Conservation (phyloP, 2,113 vertebrate species). For the Odontesthes bonariensis region DNA sequence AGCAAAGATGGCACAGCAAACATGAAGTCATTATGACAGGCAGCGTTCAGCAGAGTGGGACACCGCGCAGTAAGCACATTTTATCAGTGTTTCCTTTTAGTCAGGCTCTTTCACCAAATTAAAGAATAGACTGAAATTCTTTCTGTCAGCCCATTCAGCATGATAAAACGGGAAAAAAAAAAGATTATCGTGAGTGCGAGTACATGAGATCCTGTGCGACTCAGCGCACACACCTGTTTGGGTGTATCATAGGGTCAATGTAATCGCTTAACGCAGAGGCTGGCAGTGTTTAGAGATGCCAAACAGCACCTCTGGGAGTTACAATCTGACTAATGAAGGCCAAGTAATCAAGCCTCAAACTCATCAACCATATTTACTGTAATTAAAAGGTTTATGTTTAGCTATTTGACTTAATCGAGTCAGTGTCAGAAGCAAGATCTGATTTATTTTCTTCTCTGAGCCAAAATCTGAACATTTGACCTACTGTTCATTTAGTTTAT, state of each 20-base stretch:
- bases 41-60: slow-evolving; percentile 38
- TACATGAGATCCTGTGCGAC: slow-evolving; percentile 6
- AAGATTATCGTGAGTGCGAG: slow-evolving; percentile 12
- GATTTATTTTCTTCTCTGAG: slow-evolving; percentile 25
- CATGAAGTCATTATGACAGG: slow-evolving; percentile 64
- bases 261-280: slow-evolving; percentile 64
- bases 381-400: slow-evolving; percentile 78
- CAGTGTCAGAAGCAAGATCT: slow-evolving; percentile 46
- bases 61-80: slow-evolving; percentile 64
- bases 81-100: slow-evolving; percentile 71
- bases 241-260: slow-evolving; percentile 60
- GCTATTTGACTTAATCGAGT: slow-evolving; percentile 40
- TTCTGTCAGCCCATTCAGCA: slow-evolving; percentile 31
- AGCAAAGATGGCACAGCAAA: slow-evolving; percentile 59
- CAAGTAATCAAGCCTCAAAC: slow-evolving; percentile 77
- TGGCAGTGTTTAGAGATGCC: slow-evolving; percentile 57
- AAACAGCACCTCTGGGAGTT: slow-evolving; percentile 72
- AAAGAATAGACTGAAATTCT: slow-evolving; percentile 59
- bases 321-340: slow-evolving; percentile 77
- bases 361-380: slow-evolving; percentile 73
- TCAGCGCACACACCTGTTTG: slow-evolving; percentile 57
- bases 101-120: slow-evolving; percentile 38
- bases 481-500: slow-evolving; percentile 22
- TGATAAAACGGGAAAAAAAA: slow-evolving; percentile 19
- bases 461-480: slow-evolving; percentile 30